Evolutionary conservation across 2,113 vertebrate genomes (phyloP).

Genomic region (Ploceus nigricollis): DNA sequence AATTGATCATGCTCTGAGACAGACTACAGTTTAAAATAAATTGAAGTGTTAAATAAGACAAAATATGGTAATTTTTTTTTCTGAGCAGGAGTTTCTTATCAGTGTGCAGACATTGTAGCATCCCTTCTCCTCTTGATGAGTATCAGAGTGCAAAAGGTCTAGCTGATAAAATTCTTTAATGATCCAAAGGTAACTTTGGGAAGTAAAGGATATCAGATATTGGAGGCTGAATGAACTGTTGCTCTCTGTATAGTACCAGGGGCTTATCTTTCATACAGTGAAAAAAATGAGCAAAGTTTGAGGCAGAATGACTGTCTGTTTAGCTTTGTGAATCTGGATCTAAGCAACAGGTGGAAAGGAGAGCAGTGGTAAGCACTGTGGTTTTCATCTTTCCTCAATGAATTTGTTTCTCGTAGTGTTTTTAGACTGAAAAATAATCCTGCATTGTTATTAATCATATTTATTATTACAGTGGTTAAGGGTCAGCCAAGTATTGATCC

Average conservation of each 20-base stretch:
- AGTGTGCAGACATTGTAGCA: conserved; percentile 10
- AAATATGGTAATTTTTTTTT: conserved; percentile 42
- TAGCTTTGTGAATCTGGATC: conserved; percentile 15
- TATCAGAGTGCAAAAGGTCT: conserved; percentile 63
- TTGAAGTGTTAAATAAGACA: conserved; percentile 24
- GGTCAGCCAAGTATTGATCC: conserved; percentile 8
- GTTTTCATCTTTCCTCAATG: background rate
- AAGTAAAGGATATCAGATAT: conserved; percentile 59
- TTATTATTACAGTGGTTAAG: background rate
- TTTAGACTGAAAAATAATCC: background rate
- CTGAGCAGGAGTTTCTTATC: conserved; percentile 31
- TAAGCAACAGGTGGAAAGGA: background rate
- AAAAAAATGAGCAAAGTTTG: conserved; percentile 6
- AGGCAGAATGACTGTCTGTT: background rate
- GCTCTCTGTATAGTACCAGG: conserved; percentile 25
- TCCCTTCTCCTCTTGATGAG: conserved; percentile 44
- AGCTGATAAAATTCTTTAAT: conserved; percentile 66
- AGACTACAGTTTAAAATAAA: background rate
- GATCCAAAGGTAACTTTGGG: conserved; percentile 57
- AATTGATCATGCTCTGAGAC: background rate
- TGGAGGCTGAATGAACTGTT: conserved; percentile 44
- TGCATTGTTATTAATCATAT: background rate
- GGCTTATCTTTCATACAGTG: conserved; percentile 38
- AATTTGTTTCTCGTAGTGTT: background rate
- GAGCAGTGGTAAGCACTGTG: background rate